Evolutionary conservation across 2,888 invertebrate genomes (phyloP), one percentile per base, ranked within the genome.

Genomic region (Clivina fossor): DNA sequence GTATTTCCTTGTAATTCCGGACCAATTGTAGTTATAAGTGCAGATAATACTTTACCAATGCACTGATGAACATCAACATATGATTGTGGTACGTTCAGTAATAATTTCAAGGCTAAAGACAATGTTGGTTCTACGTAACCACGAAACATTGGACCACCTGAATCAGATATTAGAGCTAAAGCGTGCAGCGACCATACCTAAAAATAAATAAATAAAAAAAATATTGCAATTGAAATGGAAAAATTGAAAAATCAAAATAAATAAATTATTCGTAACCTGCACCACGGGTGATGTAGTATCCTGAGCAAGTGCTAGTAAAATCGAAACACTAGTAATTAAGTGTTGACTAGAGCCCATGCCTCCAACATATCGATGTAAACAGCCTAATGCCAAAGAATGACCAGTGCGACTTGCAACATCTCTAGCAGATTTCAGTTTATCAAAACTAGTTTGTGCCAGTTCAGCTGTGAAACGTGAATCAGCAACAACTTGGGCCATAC

Each of bases 61-160:
- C 93, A 93, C 69, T 91, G 90, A 73, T 94, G 93, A 15, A 97
- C 86, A 70, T 96, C 95, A 26, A 90, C 91, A 66, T 88, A 84
- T 56, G 90, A 90, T 30, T 93, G 90, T 3, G 95, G 92, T n/a
- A 95, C 91, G 49, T 86, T 86, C 59, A 96, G 80, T 48, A 96
- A 77, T 49, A 97, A 79, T 68, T 94, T 93, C 57, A 99, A 76
- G n/a, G 92, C 88, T 46, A 96, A 78, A 7, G 90, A 90, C 50
- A 99, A 78, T 0, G 94, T 90, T 1, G 95, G 93, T 69, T 99
- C 98, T 13, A 98, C 96, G 74, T 95, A 99, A 19, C 93, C 86
- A 16, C 97, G 83, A 78, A 99, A 99, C 95, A 99, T 97, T 0
- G 99, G 98, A 0, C 99, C 99, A 1, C 98, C 96, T 0, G 97